These are phyloP conservation scores for Scaptomyza graminum DNA, from an alignment of 1,140 invertebrate species.

Conservation along the genomic window DNA sequence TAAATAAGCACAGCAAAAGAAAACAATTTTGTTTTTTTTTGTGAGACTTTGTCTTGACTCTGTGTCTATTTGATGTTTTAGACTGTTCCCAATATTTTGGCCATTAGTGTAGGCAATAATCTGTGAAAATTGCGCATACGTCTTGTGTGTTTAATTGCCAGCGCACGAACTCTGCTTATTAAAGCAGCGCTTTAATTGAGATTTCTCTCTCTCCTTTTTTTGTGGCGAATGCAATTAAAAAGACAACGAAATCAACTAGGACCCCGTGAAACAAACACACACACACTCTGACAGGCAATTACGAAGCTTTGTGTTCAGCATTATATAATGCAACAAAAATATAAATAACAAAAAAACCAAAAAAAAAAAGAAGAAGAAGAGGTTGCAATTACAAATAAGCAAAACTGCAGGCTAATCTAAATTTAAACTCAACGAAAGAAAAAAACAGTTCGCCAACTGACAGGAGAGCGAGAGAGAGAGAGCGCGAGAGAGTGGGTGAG, in stretches of 20 bases:
- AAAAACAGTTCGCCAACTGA: conserved; percentile 7
- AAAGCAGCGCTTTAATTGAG: conserved; percentile 55
- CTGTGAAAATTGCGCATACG: conserved; percentile 53
- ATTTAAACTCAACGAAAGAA: conserved; percentile 58
- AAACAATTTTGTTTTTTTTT: too few relatives aligned
- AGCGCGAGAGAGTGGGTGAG: not conserved
- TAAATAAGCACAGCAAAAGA: not conserved
- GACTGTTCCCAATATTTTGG: not conserved
- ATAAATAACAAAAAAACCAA: too few relatives aligned
- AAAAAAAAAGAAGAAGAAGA: too few relatives aligned
- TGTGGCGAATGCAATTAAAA: conserved; percentile 43
- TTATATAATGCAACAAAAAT: conserved; percentile 60
- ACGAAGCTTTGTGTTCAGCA: conserved; percentile 22
- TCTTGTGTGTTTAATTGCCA: conserved; percentile 58
- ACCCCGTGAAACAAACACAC: not conserved
- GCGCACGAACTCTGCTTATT: conserved; percentile 45
- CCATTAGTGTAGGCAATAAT: not conserved
- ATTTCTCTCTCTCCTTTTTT: conserved; percentile 33
- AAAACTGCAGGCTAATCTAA: conserved; percentile 59
- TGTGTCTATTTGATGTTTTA: not conserved
- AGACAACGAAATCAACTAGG: not conserved
- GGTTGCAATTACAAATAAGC: conserved; percentile 56
- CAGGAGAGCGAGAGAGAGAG: not conserved
- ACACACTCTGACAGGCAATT: not conserved
- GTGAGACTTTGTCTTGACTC: too few relatives aligned